Base-by-base conservation (phyloP, 2,113 vertebrate genomes). In the Tachysurus fulvidraco region DNA sequence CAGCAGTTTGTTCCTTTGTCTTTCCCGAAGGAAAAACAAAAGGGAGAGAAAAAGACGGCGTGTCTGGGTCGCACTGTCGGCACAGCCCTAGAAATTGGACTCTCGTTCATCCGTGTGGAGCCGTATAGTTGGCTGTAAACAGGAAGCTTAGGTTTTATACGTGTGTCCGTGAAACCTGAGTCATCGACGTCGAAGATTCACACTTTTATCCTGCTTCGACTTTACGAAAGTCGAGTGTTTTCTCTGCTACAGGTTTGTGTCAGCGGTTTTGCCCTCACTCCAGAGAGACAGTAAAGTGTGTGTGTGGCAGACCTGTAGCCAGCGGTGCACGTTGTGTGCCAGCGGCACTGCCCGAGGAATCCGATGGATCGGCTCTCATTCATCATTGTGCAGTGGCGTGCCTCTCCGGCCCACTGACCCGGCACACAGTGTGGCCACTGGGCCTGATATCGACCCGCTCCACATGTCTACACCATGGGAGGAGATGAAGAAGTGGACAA, bases 351-450 rank as follows among this genome's bases (percentile, higher is more conserved):
- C 84, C 87, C 8, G 41, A 81, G 71, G 71, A 85, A 44, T 50
- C 28, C 83, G 60, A 64, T 84, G 55, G 87, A 85, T 88, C 65
- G n/a, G 62, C 77, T 64, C 78, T 85, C 57, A 65, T 88, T 88
- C 83, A 85, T 54, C 78, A 60, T 41, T 81, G 85, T 67, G 81
- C 54, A 62, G 62, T 55, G 54, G 23, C 81, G 81, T 77, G 74
- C 82, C 85, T 83, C 55, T 80, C 65, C 55, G 74, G 82, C 85
- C 67, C 65, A 81, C 83, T 86, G 88, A 86, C 88, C 80, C 74
- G 55, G 73, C 64, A 80, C 62, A 88, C 81, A 81, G 73, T 71
- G 85, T 71, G 54, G 62, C 85, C 77, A 80, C 50, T 81, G 85
- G 52, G 78, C 65, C 78, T 4, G 1, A 71, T 86, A 86, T 86